phyloP scores from a whole-genome alignment of 2,888 invertebrate genomes.

The Synanthedon myopaeformis region DNA sequence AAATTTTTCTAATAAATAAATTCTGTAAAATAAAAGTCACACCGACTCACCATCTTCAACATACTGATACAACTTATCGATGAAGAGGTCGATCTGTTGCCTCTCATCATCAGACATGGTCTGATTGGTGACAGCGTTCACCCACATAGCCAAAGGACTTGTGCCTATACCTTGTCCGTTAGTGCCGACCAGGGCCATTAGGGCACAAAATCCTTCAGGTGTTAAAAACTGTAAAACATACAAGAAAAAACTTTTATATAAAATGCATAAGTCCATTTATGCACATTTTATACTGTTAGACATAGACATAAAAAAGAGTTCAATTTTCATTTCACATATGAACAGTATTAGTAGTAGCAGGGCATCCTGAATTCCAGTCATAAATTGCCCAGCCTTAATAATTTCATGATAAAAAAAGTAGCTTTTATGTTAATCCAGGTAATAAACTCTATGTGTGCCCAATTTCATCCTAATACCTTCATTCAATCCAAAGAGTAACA shows the following conservation, averaged over 20 bases:
- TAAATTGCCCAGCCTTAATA: too few species aligned
- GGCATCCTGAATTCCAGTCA: too few species aligned
- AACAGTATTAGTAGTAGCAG: too few species aligned
- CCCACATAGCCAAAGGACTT: slow-evolving; percentile 90
- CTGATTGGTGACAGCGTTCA: slow-evolving; percentile 78
- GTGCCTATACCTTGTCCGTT: slow-evolving; percentile 97
- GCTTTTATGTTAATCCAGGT: too few species aligned
- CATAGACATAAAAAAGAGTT: not conserved
- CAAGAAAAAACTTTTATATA: not conserved
- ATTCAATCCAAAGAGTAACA: too few species aligned
- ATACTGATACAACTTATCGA: slow-evolving; percentile 85
- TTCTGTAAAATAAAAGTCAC: too few species aligned
- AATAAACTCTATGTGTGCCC: too few species aligned
- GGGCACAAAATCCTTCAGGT: slow-evolving; percentile 82
- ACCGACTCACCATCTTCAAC: slow-evolving; percentile 78
- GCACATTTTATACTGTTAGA: too few species aligned
- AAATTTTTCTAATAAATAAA: too few species aligned
- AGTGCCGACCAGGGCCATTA: slow-evolving; percentile 82
- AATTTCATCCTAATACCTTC: too few species aligned
- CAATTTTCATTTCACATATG: too few species aligned
- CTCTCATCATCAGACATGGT: slow-evolving; percentile 76
- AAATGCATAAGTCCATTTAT: not conserved
- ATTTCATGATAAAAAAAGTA: too few species aligned
- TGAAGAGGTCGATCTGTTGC: slow-evolving; percentile 77
- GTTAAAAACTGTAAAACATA: slow-evolving; percentile 71